Conservation (phyloP, 2,888 invertebrate genomes). For the Leucophenga montana region DNA sequence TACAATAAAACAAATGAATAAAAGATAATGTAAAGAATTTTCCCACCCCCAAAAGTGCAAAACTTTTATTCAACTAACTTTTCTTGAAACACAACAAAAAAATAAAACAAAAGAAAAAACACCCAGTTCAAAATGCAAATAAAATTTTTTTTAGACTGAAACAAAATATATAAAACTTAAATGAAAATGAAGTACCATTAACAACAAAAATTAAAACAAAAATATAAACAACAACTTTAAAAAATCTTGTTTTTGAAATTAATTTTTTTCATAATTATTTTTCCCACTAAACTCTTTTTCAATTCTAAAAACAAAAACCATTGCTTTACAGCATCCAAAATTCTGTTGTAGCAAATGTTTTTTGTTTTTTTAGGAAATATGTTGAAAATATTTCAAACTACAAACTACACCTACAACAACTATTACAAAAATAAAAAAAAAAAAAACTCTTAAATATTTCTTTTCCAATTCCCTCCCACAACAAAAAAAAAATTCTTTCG, state of each 20-base stretch:
- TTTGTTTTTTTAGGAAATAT: not conserved
- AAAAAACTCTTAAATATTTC: slow-evolving; percentile 64
- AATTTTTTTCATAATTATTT: slow-evolving; percentile 24
- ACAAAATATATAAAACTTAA: slow-evolving; percentile 28
- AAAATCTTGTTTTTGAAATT: slow-evolving; percentile 1
- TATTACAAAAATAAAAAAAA: slow-evolving; percentile 36
- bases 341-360: too few species aligned
- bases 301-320: not conserved
- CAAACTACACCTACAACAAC: slow-evolving; percentile 40
- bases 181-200: slow-evolving; percentile 31
- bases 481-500: slow-evolving; percentile 47
- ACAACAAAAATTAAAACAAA: slow-evolving; percentile 43
- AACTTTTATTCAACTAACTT: slow-evolving; percentile 46
- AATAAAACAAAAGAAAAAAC: slow-evolving; percentile 46
- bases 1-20: slow-evolving; percentile 31
- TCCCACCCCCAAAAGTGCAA: slow-evolving; percentile 46
- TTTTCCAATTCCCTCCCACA: slow-evolving; percentile 60
- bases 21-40: slow-evolving; percentile 39
- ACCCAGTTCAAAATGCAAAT: slow-evolving; percentile 73
- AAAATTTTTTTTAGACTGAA: slow-evolving; percentile 31
- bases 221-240: slow-evolving; percentile 34
- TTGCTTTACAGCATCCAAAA: too few species aligned
- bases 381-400: slow-evolving; percentile 32
- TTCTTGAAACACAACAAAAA: not conserved
- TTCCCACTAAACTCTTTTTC: not conserved